Conservation (phyloP, 2,888 invertebrate species). For the Phengaris alcon region DNA sequence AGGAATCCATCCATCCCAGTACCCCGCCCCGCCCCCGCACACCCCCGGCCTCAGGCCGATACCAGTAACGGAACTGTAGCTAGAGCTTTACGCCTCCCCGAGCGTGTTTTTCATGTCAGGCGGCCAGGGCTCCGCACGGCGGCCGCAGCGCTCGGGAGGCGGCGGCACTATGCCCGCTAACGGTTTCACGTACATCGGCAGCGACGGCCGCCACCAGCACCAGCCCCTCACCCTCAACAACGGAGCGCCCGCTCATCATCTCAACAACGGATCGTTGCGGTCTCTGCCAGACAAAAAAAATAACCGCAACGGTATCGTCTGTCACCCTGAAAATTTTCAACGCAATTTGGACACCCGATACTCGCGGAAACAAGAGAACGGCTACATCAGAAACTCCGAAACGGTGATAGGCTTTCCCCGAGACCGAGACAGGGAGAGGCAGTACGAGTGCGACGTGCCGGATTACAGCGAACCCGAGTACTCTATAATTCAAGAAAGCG, state of each 20-base stretch:
- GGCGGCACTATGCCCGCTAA: conserved; percentile 83
- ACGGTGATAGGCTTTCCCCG: conserved; percentile 68
- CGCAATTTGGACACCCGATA: conserved; percentile 74
- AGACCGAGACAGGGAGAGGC: conserved; percentile 46
- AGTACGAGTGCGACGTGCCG: conserved; percentile 53
- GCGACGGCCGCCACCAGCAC: conserved; percentile 79
- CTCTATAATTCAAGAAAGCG: conserved; percentile 71
- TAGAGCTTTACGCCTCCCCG: conserved; percentile 95
- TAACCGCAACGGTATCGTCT: conserved; percentile 67
- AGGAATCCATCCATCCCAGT: conserved; percentile 79
- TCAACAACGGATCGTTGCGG: conserved; percentile 75
- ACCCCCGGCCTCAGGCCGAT: conserved; percentile 81
- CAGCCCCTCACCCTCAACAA: conserved; percentile 74
- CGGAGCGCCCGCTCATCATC: conserved; percentile 71
- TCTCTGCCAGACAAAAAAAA: conserved; percentile 73
- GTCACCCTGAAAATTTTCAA: conserved; percentile 75
- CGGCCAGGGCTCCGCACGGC: conserved; percentile 74
- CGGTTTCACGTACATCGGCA: conserved; percentile 87
- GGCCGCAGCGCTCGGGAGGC: conserved; percentile 75
- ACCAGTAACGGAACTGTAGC: conserved; percentile 96
- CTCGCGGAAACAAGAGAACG: conserved; percentile 75
- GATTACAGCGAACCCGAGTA: conserved; percentile 76
- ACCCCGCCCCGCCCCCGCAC: conserved; percentile 74
- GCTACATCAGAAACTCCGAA: conserved; percentile 71
- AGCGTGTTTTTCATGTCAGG: conserved; percentile 87